These are phyloP conservation scores for Heliocidaris tuberculata DNA, from an alignment of 35 echinoderm and acorn worm species.

Conservation along the genomic window DNA sequence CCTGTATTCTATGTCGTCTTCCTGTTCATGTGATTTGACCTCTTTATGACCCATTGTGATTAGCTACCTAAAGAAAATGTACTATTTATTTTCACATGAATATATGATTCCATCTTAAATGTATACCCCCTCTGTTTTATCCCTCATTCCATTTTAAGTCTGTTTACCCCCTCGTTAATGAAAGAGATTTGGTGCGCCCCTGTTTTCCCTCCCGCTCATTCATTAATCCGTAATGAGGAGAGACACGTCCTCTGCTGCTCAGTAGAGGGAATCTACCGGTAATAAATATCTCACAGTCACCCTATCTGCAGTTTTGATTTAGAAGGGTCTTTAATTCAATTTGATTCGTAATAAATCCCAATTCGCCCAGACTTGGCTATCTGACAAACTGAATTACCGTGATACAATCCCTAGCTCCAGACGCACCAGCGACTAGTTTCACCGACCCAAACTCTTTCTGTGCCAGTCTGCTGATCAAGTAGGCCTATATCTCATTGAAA, in stretches of 20 bases:
- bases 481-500: neutral
- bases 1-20: too few species aligned
- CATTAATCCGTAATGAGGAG: neutral
- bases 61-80: too few species aligned
- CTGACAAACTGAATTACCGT: conserved; percentile 46
- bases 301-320: conserved; percentile 25
- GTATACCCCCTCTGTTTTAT: neutral
- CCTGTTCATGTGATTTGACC: too few species aligned
- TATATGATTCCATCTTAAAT: too few species aligned
- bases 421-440: neutral
- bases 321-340: conserved; percentile 44
- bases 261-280: neutral
- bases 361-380: conserved; percentile 36
- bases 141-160: neutral
- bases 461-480: neutral
- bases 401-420: conserved; percentile 1
- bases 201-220: neutral
- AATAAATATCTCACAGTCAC: neutral
- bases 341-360: conserved; percentile 50
- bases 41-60: too few species aligned
- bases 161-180: neutral
- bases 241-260: neutral
- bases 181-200: neutral
- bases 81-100: too few species aligned
- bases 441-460: neutral